phyloP scores from a whole-genome alignment of 2,113 vertebrate genomes.

The Elephantulus edwardii region DNA sequence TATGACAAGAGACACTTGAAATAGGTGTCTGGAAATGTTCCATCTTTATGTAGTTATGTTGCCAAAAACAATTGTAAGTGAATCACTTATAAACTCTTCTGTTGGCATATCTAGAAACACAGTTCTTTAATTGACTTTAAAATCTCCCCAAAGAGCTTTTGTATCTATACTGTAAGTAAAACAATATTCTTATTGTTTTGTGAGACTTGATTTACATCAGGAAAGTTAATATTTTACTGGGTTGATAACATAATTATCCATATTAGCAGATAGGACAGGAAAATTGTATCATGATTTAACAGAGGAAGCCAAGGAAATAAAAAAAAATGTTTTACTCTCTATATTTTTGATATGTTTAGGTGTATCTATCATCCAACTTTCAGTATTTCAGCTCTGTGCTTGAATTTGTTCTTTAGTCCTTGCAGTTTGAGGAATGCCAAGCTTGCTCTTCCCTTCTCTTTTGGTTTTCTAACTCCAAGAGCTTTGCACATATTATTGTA shows the following conservation, averaged over 20 bases:
- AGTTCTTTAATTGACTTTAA: not conserved
- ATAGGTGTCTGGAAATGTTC: conserved; percentile 15
- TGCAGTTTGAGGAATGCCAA: no score
- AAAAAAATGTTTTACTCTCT: not conserved
- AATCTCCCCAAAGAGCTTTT: not conserved
- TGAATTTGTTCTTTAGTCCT: no score
- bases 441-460: no score
- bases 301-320: not conserved
- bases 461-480: no score
- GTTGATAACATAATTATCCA: not conserved
- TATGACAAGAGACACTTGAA: conserved; percentile 24
- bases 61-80: not conserved
- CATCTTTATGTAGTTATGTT: not conserved
- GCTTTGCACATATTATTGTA: no score
- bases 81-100: not conserved
- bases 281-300: not conserved
- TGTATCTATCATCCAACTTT: not conserved
- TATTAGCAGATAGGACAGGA: not conserved
- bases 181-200: not conserved
- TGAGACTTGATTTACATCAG: not conserved
- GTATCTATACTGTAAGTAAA: not conserved
- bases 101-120: not conserved
- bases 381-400: no score
- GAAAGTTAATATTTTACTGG: not conserved
- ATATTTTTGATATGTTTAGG: not conserved